phyloP scores from a whole-genome alignment of 1,140 invertebrate genomes.

The Drosophila mojavensis region DNA sequence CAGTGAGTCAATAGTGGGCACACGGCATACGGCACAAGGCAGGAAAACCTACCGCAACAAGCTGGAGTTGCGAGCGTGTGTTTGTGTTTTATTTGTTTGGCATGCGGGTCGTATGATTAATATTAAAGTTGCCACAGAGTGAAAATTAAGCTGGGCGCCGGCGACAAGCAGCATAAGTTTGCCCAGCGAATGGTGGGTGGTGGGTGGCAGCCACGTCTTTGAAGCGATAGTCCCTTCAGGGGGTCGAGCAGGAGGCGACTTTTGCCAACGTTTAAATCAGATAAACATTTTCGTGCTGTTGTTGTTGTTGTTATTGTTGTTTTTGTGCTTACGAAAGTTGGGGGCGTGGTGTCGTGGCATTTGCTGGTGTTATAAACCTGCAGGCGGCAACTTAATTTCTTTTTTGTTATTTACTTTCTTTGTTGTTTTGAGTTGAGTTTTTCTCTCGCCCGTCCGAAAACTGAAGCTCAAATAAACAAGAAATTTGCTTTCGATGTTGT shows the following conservation, averaged over 20 bases:
- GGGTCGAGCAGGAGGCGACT: slow-evolving; percentile 31
- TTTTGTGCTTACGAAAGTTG: background rate
- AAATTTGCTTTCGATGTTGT: slow-evolving; percentile 52
- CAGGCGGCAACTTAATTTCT: slow-evolving; percentile 80
- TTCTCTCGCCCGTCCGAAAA: slow-evolving; percentile 22
- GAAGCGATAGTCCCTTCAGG: slow-evolving; percentile 44
- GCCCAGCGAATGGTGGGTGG: background rate
- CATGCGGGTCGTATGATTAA: slow-evolving; percentile 78
- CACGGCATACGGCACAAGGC: slow-evolving; percentile 18
- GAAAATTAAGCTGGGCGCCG: slow-evolving; percentile 67
- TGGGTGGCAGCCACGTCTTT: background rate
- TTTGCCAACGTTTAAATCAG: slow-evolving; percentile 77
- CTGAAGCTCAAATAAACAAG: slow-evolving; percentile 68
- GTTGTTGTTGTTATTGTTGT: slow-evolving; percentile 22
- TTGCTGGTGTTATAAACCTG: slow-evolving; percentile 72
- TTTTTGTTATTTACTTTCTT: slow-evolving; percentile 42
- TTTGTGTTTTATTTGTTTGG: slow-evolving; percentile 42
- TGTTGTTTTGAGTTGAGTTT: slow-evolving; percentile 9
- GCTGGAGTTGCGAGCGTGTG: slow-evolving; percentile 19
- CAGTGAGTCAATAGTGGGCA: slow-evolving; percentile 56
- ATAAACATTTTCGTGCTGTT: slow-evolving; percentile 68
- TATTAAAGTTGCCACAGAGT: slow-evolving; percentile 75
- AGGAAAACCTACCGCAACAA: slow-evolving; percentile 44
- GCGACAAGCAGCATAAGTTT: slow-evolving; percentile 68
- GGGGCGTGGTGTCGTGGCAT: slow-evolving; percentile 15